Evolutionary conservation across 2,797 vertebrate species (phyloP).

Genomic region (Scleropages formosus): DNA sequence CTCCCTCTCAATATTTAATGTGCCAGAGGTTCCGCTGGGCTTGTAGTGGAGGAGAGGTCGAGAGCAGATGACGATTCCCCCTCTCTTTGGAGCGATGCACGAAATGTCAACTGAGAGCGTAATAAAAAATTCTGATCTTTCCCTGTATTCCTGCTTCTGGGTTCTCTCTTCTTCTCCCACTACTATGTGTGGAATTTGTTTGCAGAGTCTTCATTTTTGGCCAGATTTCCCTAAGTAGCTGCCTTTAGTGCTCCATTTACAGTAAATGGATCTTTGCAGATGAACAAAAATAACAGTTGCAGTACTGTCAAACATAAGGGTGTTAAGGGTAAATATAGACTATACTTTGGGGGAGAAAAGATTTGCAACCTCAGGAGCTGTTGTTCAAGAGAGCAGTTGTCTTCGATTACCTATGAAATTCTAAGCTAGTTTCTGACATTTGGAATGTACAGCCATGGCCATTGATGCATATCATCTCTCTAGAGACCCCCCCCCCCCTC

Average conservation of each 20-base stretch:
- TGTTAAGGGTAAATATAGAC: not conserved
- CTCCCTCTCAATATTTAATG: slow-evolving; percentile 50
- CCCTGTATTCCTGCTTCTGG: slow-evolving; percentile 42
- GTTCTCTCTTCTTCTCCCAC: slow-evolving; percentile 36
- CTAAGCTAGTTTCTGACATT: not conserved
- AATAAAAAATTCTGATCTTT: slow-evolving; percentile 49
- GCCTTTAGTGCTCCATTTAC: slow-evolving; percentile 33
- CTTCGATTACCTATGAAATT: not conserved
- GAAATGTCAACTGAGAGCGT: slow-evolving; percentile 55
- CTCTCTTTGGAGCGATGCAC: slow-evolving; percentile 43
- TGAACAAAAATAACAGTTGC: not conserved
- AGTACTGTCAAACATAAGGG: not conserved
- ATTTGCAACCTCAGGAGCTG: too few relatives aligned
- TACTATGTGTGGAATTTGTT: slow-evolving; percentile 51
- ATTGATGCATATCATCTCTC: not conserved
- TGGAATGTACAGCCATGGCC: too few relatives aligned
- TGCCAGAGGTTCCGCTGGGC: slow-evolving; percentile 42
- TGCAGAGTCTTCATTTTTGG: slow-evolving; percentile 30
- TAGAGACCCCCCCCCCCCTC: not conserved
- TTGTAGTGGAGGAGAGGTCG: slow-evolving; percentile 59
- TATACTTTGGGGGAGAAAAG: too few relatives aligned
- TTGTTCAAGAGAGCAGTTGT: not conserved
- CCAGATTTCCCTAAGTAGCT: slow-evolving; percentile 33
- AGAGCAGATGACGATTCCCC: slow-evolving; percentile 38
- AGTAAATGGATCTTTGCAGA: slow-evolving; percentile 29